A percentile compares a stretch with the other conserved stretches of the same genome.
Evolutionary conservation across 2,113 vertebrate species (phyloP).

Genomic region (Neogobius melanostomus): DNA sequence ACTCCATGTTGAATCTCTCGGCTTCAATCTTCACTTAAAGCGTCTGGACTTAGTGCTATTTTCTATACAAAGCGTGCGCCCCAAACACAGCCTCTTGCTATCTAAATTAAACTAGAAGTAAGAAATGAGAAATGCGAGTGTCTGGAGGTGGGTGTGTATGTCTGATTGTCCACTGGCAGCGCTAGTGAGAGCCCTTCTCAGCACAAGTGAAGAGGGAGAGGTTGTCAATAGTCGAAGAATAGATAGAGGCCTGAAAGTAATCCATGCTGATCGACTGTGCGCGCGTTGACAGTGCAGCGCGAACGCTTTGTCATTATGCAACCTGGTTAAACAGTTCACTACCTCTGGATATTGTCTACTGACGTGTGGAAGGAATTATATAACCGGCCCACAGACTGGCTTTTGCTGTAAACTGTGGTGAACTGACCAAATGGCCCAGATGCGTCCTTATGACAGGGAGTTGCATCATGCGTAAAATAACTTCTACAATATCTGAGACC

Average conservation of each 20-base stretch:
- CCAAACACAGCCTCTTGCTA: conserved; percentile 84
- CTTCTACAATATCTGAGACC: background rate
- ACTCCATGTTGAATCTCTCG: conserved; percentile 88
- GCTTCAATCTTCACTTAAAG: conserved; percentile 57
- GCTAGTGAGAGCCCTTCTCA: conserved; percentile 86
- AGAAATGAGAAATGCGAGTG: conserved; percentile 85
- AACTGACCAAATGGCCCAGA: conserved; percentile 9
- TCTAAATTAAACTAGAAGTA: conserved; percentile 91
- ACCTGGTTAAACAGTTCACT: background rate
- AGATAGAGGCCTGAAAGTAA: conserved; percentile 72
- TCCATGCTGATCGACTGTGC: conserved; percentile 57
- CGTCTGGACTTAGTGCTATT: conserved; percentile 76
- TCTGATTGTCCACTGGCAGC: conserved; percentile 90
- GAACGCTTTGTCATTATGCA: conserved; percentile 2
- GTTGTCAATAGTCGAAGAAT: conserved; percentile 82
- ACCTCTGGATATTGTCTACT: background rate
- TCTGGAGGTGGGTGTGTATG: conserved; percentile 86
- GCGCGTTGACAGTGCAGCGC: conserved; percentile 26
- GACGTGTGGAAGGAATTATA: background rate
- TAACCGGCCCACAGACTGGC: background rate
- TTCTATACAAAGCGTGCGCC: conserved; percentile 80
- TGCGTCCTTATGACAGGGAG: conserved; percentile 3
- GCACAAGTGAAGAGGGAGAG: conserved; percentile 75
- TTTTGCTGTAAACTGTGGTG: conserved; percentile 12
- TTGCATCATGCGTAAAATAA: conserved; percentile 6